Conservation (phyloP, 53 echinoderm and acorn worm species). For the Echinarachnius parma region DNA sequence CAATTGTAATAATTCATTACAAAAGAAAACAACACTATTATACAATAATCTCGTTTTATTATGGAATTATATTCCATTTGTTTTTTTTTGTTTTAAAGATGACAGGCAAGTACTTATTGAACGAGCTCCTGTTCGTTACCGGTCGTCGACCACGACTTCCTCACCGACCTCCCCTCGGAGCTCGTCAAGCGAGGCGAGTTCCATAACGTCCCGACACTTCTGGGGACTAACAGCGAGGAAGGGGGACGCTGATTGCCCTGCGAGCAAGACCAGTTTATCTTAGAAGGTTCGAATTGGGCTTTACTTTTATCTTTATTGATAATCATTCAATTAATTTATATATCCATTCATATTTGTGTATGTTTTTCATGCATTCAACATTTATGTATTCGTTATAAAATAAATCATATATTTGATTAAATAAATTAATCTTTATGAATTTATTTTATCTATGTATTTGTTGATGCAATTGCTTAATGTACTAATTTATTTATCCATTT, state of each 20-base stretch:
- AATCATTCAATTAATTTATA: too few species aligned
- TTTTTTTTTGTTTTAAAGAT: constrained; percentile 8
- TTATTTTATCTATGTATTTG: too few species aligned
- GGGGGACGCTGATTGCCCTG: constrained; percentile 62
- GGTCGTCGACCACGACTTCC: constrained; percentile 56
- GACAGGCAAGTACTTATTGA: not conserved
- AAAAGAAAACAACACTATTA: not conserved
- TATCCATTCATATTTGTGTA: too few species aligned
- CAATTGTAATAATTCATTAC: not conserved
- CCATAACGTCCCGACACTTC: constrained; percentile 42
- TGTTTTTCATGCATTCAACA: too few species aligned
- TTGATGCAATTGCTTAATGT: too few species aligned
- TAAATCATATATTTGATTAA: too few species aligned
- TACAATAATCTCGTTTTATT: not conserved
- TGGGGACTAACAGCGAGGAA: constrained; percentile 70
- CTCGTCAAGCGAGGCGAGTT: constrained; percentile 50
- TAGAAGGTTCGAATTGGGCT: too few species aligned
- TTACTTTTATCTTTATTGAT: too few species aligned
- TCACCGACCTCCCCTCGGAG: constrained; percentile 54
- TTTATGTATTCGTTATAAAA: too few species aligned
- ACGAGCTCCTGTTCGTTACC: constrained; percentile 43
- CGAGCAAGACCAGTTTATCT: constrained; percentile 37
- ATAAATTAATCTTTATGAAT: too few species aligned
- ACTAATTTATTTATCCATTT: too few species aligned
- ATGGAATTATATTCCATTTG: not conserved